phyloP scores from a whole-genome alignment of 2,888 invertebrate species.

The Yponomeuta malinellus region DNA sequence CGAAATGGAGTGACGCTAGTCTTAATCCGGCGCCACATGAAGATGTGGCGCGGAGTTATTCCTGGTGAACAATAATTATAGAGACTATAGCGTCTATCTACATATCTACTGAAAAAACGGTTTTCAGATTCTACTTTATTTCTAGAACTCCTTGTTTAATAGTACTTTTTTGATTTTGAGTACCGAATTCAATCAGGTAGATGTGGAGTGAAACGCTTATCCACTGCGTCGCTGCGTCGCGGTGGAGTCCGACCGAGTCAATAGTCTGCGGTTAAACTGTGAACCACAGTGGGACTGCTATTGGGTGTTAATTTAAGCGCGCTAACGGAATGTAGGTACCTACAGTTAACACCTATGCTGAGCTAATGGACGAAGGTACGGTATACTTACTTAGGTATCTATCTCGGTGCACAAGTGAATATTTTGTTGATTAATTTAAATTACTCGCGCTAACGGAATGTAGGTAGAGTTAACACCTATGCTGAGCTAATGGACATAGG shows the following conservation, averaged over 20 bases:
- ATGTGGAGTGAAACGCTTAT: not conserved
- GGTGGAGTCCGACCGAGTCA: constrained; percentile 37
- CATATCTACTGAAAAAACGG: too few species aligned
- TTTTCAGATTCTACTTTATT: too few species aligned
- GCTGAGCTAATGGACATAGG: not conserved
- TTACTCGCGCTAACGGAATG: not conserved
- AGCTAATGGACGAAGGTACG: not conserved
- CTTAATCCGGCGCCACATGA: too few species aligned
- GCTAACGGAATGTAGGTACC: not conserved
- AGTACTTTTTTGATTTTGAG: too few species aligned
- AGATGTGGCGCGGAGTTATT: too few species aligned
- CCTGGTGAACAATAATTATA: too few species aligned
- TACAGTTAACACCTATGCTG: constrained; percentile 4
- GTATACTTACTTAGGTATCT: too few species aligned
- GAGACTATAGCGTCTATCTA: too few species aligned
- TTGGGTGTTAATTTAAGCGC: constrained; percentile 33
- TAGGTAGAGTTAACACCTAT: not conserved
- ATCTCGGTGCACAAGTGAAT: too few species aligned
- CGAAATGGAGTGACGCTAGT: too few species aligned
- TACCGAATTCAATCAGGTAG: constrained; percentile 1
- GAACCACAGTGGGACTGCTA: constrained; percentile 23
- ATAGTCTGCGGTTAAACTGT: constrained; percentile 34
- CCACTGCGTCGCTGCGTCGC: constrained; percentile 30
- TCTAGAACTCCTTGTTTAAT: too few species aligned
- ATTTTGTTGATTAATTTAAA: constrained; percentile 23